A percentile compares a stretch with the other conserved stretches of the same genome.
Conservation (phyloP, 2,113 vertebrate genomes). For the Zapornia atra region DNA sequence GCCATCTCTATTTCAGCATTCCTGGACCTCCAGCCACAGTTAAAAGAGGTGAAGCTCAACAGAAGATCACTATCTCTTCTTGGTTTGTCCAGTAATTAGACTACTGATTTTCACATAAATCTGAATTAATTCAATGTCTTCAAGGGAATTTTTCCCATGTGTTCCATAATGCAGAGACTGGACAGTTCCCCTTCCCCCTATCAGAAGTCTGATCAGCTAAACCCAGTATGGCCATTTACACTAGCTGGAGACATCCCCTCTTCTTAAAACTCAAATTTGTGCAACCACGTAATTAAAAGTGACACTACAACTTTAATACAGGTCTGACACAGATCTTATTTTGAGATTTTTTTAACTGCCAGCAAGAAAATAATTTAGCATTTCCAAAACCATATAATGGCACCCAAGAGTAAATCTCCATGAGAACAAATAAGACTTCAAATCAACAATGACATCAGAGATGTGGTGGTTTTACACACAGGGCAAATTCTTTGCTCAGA, state of each 20-base stretch:
- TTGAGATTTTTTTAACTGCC: background rate
- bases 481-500: background rate
- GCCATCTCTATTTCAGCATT: background rate
- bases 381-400: background rate
- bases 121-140: background rate
- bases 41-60: background rate
- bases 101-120: background rate
- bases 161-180: background rate
- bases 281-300: background rate
- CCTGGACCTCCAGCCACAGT: background rate
- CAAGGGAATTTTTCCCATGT: background rate
- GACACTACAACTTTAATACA: background rate
- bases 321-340: background rate
- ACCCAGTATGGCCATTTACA: background rate
- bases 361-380: background rate
- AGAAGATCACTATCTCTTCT: background rate
- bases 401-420: background rate
- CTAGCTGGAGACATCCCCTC: background rate
- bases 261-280: background rate
- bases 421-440: background rate
- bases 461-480: background rate
- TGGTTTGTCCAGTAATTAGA: background rate
- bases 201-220: background rate
- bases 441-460: background rate
- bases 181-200: background rate